A percentile compares a stretch with the other conserved stretches of the same genome.
These are phyloP conservation scores for Esox masquinongy DNA, from an alignment of 2,797 vertebrate species.

Conservation along the genomic window DNA sequence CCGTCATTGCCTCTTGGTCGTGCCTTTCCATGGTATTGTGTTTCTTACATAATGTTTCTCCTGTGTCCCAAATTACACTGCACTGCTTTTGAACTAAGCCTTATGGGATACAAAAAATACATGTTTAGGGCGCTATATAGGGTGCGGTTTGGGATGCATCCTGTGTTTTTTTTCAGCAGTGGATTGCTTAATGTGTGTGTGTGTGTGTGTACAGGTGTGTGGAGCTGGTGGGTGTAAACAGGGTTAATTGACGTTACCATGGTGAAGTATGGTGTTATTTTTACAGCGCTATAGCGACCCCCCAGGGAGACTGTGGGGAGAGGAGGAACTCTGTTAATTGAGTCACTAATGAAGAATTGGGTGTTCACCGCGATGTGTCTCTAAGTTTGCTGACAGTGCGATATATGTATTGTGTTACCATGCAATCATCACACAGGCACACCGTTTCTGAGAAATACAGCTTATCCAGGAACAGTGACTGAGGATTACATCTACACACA, in stretches of 20 bases:
- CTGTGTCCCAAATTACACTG: too few relatives aligned
- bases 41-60: neutral
- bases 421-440: constrained; percentile 19
- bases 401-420: constrained; percentile 21
- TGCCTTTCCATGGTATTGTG: neutral
- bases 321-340: constrained; percentile 56
- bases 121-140: neutral
- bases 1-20: neutral
- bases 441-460: neutral
- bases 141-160: neutral
- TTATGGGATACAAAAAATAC: too few relatives aligned
- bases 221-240: constrained; percentile 38
- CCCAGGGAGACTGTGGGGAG: constrained; percentile 35
- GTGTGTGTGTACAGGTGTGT: constrained; percentile 14
- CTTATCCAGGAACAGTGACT: constrained; percentile 22
- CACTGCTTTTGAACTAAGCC: too few relatives aligned
- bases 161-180: too few relatives aligned
- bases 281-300: constrained; percentile 49
- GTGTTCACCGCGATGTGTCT: constrained; percentile 9
- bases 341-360: constrained; percentile 44
- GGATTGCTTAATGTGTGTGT: too few relatives aligned
- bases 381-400: constrained; percentile 27
- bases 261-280: constrained; percentile 46
- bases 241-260: constrained; percentile 53
- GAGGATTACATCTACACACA: neutral